These are phyloP conservation scores for Muraenolepis orangiensis DNA, from an alignment of 2,797 vertebrate genomes.

Conservation along the genomic window DNA sequence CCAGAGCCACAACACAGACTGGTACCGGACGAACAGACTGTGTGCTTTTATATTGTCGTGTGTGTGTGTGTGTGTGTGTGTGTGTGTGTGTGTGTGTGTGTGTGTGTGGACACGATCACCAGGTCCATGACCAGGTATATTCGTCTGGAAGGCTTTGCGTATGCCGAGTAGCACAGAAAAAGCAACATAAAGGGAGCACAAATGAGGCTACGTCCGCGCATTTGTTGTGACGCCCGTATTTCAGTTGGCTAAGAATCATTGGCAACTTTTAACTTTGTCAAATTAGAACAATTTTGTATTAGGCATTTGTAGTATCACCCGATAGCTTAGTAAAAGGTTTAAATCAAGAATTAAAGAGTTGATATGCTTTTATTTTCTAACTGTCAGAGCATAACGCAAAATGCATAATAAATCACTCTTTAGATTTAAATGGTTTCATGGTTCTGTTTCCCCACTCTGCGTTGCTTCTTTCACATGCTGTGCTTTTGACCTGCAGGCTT, in stretches of 20 bases:
- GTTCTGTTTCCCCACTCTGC: background rate
- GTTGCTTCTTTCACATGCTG: background rate
- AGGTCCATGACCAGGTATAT: background rate
- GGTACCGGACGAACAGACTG: background rate
- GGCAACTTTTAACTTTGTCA: constrained; percentile 33
- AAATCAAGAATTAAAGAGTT: constrained; percentile 44
- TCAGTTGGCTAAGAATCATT: background rate
- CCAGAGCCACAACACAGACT: background rate
- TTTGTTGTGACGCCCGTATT: background rate
- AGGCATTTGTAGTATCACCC: constrained; percentile 61
- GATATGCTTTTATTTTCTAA: constrained; percentile 52
- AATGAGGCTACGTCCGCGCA: background rate
- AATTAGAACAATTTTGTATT: constrained; percentile 53
- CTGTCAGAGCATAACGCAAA: constrained; percentile 56
- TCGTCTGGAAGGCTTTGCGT: constrained; percentile 1
- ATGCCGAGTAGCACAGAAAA: background rate
- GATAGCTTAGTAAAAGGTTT: constrained; percentile 56
- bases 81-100: no score
- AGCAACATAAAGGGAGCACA: constrained; percentile 1
- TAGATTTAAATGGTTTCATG: constrained; percentile 51
- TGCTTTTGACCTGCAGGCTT: background rate
- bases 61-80: no score
- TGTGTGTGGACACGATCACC: background rate
- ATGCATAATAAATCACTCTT: constrained; percentile 63
- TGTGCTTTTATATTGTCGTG: background rate